These are phyloP conservation scores for Buathra laborator DNA, from an alignment of 2,888 invertebrate genomes.

Conservation along the genomic window DNA sequence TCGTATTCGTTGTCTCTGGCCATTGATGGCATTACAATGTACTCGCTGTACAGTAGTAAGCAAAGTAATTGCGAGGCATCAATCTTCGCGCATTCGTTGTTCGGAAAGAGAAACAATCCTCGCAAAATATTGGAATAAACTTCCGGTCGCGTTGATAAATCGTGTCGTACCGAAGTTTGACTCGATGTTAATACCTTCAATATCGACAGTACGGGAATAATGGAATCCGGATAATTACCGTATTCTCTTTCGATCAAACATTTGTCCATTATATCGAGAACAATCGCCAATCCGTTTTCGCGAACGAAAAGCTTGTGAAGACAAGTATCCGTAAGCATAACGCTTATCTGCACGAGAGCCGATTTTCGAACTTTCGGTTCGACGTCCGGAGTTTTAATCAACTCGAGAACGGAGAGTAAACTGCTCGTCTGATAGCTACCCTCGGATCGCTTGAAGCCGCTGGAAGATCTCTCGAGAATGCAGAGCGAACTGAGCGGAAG, in stretches of 20 bases:
- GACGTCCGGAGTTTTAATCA: slow-evolving; percentile 83
- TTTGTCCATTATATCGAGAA: slow-evolving; percentile 85
- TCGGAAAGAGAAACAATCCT: slow-evolving; percentile 87
- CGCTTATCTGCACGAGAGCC: slow-evolving; percentile 89
- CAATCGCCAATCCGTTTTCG: slow-evolving; percentile 86
- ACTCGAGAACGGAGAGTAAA: slow-evolving; percentile 82
- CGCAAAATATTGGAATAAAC: slow-evolving; percentile 85
- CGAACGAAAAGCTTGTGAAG: slow-evolving; percentile 88
- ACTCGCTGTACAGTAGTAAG: slow-evolving; percentile 86
- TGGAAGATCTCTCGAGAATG: slow-evolving; percentile 79
- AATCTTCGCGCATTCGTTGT: slow-evolving; percentile 86
- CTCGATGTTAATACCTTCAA: slow-evolving; percentile 86
- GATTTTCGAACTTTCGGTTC: slow-evolving; percentile 90
- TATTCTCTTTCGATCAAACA: slow-evolving; percentile 85
- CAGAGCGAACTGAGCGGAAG: slow-evolving; percentile 85
- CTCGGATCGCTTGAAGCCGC: slow-evolving; percentile 75
- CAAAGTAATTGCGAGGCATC: slow-evolving; percentile 86
- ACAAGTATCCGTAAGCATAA: slow-evolving; percentile 88
- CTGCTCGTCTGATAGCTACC: slow-evolving; percentile 85
- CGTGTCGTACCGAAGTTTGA: slow-evolving; percentile 87
- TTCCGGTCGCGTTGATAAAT: slow-evolving; percentile 86
- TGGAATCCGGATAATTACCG: slow-evolving; percentile 86
- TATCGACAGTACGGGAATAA: slow-evolving; percentile 85
- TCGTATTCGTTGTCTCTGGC: slow-evolving; percentile 74
- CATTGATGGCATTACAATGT: slow-evolving; percentile 75